A percentile compares a stretch with the other conserved stretches of the same genome.
Conservation (phyloP, 2,888 invertebrate genomes). For the Alloplasta piceator region DNA sequence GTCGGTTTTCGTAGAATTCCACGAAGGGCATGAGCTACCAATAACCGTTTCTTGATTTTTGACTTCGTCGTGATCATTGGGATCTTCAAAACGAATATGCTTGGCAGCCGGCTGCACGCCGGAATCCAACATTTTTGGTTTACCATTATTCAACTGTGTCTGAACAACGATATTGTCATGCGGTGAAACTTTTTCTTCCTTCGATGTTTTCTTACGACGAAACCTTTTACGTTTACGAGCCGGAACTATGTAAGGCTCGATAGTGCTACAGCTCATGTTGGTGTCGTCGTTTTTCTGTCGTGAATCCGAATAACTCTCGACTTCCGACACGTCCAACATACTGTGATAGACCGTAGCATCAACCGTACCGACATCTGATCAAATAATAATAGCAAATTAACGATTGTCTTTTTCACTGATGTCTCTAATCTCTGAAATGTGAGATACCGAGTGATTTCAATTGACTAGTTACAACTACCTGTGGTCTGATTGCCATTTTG, state of each 20-base stretch:
- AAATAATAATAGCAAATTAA: background rate
- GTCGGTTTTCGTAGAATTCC: background rate
- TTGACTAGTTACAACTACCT: constrained; percentile 10
- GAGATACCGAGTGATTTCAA: no score
- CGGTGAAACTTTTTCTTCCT: constrained; percentile 51
- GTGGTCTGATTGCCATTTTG: background rate
- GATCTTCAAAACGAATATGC: constrained; percentile 52
- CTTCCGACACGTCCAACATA: constrained; percentile 42
- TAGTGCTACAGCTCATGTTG: constrained; percentile 7
- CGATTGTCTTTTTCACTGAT: background rate
- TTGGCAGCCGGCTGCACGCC: constrained; percentile 24
- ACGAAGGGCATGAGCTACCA: background rate
- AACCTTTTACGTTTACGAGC: constrained; percentile 60
- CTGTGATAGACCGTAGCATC: constrained; percentile 54
- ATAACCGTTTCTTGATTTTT: background rate
- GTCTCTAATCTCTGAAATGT: background rate
- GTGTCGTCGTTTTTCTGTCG: constrained; percentile 9
- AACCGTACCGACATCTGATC: constrained; percentile 33
- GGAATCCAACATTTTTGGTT: constrained; percentile 55
- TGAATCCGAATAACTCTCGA: constrained; percentile 40
- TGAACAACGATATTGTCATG: constrained; percentile 21
- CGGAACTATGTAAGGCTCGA: constrained; percentile 3
- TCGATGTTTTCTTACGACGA: constrained; percentile 62
- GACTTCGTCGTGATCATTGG: background rate
- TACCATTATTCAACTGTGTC: background rate